phyloP scores from a whole-genome alignment of 1,140 invertebrate genomes.

The Pomacea maculata region DNA sequence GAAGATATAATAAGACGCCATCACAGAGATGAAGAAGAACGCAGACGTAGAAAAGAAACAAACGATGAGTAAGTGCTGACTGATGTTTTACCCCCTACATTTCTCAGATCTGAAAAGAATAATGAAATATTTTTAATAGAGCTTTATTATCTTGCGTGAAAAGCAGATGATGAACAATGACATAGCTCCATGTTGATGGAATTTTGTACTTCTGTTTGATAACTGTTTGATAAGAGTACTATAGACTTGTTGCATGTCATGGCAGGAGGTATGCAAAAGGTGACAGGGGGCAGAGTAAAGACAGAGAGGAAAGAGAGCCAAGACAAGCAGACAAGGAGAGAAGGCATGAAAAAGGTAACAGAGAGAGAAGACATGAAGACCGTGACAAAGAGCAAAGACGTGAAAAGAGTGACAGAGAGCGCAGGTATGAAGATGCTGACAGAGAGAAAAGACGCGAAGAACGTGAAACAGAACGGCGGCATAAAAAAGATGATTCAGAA shows the following conservation, averaged over 20 bases:
- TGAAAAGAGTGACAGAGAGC: conserved; percentile 21
- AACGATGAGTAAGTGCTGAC: too few species aligned
- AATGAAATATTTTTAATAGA: too few species aligned
- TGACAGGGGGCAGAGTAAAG: conserved; percentile 28
- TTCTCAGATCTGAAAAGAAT: too few species aligned
- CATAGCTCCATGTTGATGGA: background rate
- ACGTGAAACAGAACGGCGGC: conserved; percentile 8
- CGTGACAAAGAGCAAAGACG: conserved; percentile 9
- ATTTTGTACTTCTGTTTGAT: background rate
- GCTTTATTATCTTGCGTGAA: background rate
- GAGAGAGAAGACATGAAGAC: background rate
- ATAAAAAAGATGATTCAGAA: background rate
- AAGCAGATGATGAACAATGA: background rate
- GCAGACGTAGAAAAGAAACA: conserved; percentile 7
- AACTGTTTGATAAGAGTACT: background rate
- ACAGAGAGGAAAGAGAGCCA: conserved; percentile 21
- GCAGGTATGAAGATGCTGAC: conserved; percentile 1
- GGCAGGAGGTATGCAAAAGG: conserved; percentile 26
- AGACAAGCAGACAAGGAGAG: conserved; percentile 23
- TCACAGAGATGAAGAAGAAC: conserved; percentile 21
- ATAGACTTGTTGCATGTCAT: conserved; percentile 10
- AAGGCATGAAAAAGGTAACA: background rate
- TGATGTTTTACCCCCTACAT: too few species aligned
- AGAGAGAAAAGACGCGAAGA: background rate
- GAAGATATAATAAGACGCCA: background rate